Evolutionary conservation across 2,113 vertebrate species (phyloP), one percentile per base, ranked within the genome.

Genomic region (Oncorhynchus nerka): DNA sequence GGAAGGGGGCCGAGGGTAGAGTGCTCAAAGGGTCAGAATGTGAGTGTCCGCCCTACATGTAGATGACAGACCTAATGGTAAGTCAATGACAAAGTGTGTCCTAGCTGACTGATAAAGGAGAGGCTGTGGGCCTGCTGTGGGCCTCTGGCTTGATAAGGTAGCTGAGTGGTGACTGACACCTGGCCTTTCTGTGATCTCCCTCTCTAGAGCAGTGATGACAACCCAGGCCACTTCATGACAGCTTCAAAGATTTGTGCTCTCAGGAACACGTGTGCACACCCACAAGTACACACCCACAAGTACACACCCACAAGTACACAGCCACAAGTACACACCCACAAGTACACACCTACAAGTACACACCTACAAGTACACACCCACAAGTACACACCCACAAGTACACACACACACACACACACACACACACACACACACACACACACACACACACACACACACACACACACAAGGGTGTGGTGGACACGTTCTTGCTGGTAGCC

Each of bases 401-500:
- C 30, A 22, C 68, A 57, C 71, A 75, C 70, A 30, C 24, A 34
- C 26, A 26, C 24, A 49, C 24, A 83, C 28, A 79, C 66, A 80
- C 75, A 74, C 74, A 57, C 76, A 34, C 55, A 49, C 76, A 75
- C n/a, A 57, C 68, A 70, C 55, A 68, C 76, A 68, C 2, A 45
- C 48, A 73, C 26, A 39, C 48, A 19, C 32, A 12, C 76, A 28
- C 4, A 30, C 13, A 64, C 45, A 34, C 65, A n/a, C 69, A 82
- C 85, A 87, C 75, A 88, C 89, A 81, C 87, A 45, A 89, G 75
- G 3, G 74, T 87, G 45, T 86, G 75, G 74, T 28, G 84, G 45
- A 88, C 70, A 67, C 76, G 1, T 5, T 77, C 34, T 81, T 78
- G 76, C 81, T 85, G 1, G 84, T 89, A 1, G 70, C 74, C 68